Evolutionary conservation across 35 echinoderm and acorn worm species (phyloP).

Genomic region (Lytechinus pictus): DNA sequence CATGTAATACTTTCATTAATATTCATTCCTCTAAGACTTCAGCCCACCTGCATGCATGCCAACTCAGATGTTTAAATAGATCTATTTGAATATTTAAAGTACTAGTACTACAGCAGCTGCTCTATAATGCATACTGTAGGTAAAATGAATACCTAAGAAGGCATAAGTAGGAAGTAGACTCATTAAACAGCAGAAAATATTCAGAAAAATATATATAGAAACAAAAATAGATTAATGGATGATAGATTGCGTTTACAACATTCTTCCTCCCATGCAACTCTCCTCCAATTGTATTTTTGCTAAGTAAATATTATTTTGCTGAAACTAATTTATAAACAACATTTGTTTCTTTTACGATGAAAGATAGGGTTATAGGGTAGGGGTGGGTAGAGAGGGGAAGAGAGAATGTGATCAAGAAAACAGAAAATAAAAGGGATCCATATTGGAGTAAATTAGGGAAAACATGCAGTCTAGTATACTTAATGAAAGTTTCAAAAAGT

Average conservation of each 20-base stretch:
- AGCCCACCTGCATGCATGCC: not conserved
- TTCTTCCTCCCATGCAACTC: too few relatives aligned
- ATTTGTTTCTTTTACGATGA: too few relatives aligned
- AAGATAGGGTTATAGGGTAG: not conserved
- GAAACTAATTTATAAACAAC: too few relatives aligned
- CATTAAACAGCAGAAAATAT: not conserved
- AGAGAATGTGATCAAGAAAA: not conserved
- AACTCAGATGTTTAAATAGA: not conserved
- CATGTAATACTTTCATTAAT: not conserved
- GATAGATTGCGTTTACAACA: too few relatives aligned
- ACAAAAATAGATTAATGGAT: not conserved
- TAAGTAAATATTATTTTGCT: too few relatives aligned
- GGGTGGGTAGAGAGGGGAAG: not conserved
- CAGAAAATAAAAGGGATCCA: not conserved
- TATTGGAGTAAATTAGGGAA: not conserved
- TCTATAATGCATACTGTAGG: not conserved
- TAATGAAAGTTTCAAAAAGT: not conserved
- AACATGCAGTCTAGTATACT: not conserved
- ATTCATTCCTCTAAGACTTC: not conserved
- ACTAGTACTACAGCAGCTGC: not conserved
- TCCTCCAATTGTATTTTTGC: too few relatives aligned
- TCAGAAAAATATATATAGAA: not conserved
- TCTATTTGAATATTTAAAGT: not conserved
- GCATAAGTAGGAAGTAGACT: not conserved
- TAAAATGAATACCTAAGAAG: not conserved